These are phyloP conservation scores for Coleophora flavipennella DNA, from an alignment of 2,888 invertebrate genomes.

Conservation along the genomic window DNA sequence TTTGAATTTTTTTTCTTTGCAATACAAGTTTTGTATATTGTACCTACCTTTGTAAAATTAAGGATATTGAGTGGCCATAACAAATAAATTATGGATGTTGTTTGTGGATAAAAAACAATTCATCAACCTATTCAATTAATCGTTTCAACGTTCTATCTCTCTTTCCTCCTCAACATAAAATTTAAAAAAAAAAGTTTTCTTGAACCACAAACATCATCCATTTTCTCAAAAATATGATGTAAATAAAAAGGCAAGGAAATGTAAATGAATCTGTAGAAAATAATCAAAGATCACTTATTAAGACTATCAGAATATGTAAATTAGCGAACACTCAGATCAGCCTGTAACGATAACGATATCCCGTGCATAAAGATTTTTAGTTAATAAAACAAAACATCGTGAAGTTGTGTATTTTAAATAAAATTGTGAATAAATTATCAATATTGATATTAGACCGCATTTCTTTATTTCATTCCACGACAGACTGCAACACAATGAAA, in stretches of 20 bases:
- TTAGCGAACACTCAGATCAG: conserved; percentile 58
- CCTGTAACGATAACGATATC: conserved; percentile 61
- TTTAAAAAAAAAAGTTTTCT: too few species aligned
- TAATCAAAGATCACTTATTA: conserved; percentile 33
- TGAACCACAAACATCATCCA: conserved; percentile 31
- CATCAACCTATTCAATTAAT: too few species aligned
- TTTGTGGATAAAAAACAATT: conserved; percentile 26
- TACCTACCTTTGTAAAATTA: too few species aligned
- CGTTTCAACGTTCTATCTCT: too few species aligned
- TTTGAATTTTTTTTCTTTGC: conserved; percentile 20
- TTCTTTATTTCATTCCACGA: conserved; percentile 22
- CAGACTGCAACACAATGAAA: background rate
- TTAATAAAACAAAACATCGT: conserved; percentile 68
- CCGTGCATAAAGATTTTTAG: conserved; percentile 69
- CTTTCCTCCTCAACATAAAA: too few species aligned
- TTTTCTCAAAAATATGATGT: conserved; percentile 36
- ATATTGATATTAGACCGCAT: conserved; percentile 59
- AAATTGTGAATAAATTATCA: conserved; percentile 73
- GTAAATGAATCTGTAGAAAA: conserved; percentile 60
- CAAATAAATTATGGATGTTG: conserved; percentile 32
- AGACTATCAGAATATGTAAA: conserved; percentile 49
- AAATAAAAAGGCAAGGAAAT: conserved; percentile 45
- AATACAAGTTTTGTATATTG: conserved; percentile 26
- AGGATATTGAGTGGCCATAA: conserved; percentile 60
- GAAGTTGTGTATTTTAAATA: conserved; percentile 73